phyloP scores from a whole-genome alignment of 1,140 invertebrate species.

The Dendroctonus ponderosae region DNA sequence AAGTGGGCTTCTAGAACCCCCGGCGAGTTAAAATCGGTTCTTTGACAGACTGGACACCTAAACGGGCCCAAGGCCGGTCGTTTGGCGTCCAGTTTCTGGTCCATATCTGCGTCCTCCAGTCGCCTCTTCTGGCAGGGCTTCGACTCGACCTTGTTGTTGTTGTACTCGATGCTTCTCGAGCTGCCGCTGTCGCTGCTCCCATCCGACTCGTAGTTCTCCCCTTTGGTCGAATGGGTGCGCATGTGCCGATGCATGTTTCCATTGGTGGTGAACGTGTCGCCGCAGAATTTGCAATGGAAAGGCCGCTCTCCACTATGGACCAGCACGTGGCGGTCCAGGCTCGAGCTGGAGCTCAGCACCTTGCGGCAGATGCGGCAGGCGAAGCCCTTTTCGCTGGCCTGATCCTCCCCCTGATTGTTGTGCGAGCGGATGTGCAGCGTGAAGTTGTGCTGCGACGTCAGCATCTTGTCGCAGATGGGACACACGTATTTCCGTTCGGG shows the following conservation, averaged over 20 bases:
- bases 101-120: conserved; percentile 35
- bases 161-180: conserved; percentile 48
- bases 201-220: conserved; percentile 52
- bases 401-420: conserved; percentile 54
- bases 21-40: conserved; percentile 60
- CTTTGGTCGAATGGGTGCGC: conserved; percentile 63
- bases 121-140: conserved; percentile 41
- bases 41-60: conserved; percentile 61
- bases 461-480: conserved; percentile 62
- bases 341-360: conserved; percentile 73
- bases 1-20: conserved; percentile 66
- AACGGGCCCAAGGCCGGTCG: conserved; percentile 39
- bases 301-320: conserved; percentile 74
- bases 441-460: conserved; percentile 63
- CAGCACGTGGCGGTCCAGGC: conserved; percentile 72
- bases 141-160: conserved; percentile 49
- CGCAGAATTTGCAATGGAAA: conserved; percentile 76
- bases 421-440: conserved; percentile 69
- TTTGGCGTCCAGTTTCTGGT: conserved; percentile 35
- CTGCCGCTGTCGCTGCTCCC: conserved; percentile 49
- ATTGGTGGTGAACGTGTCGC: conserved; percentile 82
- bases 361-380: conserved; percentile 57
- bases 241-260: conserved; percentile 86
- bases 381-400: conserved; percentile 52
- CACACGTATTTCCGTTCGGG: conserved; percentile 57